Evolutionary conservation across 30 jellyfish, hydroid and myxozoan species (phyloP).

Genomic region (Phacellophora camtschatica): DNA sequence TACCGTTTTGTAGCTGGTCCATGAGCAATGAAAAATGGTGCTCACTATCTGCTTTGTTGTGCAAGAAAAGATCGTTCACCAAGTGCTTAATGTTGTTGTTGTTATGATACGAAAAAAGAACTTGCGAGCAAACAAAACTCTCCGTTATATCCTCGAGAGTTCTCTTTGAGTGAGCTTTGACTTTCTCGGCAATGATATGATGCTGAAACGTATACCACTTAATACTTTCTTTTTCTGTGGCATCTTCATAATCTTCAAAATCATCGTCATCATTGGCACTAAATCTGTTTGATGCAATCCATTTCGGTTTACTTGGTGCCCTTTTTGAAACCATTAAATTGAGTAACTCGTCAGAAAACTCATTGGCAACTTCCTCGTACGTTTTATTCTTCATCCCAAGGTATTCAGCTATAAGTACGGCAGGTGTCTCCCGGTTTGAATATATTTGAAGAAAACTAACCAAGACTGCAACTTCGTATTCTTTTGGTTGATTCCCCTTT

Average conservation of each 20-base stretch:
- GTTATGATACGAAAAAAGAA: neutral
- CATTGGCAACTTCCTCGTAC: neutral
- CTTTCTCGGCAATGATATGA: constrained; percentile 17
- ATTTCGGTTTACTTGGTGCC: constrained; percentile 18
- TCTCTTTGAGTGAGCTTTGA: constrained; percentile 26
- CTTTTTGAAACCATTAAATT: constrained; percentile 33
- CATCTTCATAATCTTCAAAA: neutral
- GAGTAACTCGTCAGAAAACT: constrained; percentile 14
- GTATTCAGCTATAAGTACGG: constrained; percentile 22
- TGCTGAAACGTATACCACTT: constrained; percentile 47
- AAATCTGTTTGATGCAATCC: constrained; percentile 3
- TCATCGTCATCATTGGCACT: neutral
- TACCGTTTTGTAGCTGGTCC: constrained; percentile 10
- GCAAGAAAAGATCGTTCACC: constrained; percentile 25
- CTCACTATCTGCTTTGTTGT: constrained; percentile 15
- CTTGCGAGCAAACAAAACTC: neutral
- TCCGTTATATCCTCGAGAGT: constrained; percentile 32
- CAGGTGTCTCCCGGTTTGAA: constrained; percentile 49
- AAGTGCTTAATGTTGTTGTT: neutral
- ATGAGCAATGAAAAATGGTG: constrained; percentile 41
- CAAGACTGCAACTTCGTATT: constrained; percentile 47
- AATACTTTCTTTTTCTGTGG: neutral
- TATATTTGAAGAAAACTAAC: constrained; percentile 43
- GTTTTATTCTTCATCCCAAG: neutral
- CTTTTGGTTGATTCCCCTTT: neutral